Evolutionary conservation across 1,140 invertebrate genomes (phyloP), one percentile per base, ranked within the genome.

Genomic region (Camponotus pennsylvanicus): DNA sequence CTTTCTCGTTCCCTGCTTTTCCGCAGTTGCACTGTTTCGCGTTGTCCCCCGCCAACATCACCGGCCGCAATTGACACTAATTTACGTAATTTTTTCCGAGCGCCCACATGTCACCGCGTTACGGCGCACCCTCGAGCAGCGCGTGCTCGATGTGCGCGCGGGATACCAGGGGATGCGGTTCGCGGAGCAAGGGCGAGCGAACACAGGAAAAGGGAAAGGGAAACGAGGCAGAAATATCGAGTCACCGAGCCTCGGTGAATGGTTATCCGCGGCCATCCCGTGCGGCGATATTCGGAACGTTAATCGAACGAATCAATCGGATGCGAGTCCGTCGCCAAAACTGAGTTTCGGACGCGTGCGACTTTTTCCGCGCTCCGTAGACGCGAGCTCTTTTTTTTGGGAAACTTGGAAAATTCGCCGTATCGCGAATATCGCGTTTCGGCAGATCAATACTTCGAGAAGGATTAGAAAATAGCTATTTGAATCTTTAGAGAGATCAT

Each of bases 281-380:
- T 75, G 88, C 27, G 86, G 71, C 85, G 88, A 91, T 93, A 92
- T 90, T 92, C 91, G 82, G 77, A 91, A 89, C 91, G 91, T 92
- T 92, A 93, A 93, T 93, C 91, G 91, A 66, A 92, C 87, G 91
- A 91, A 92, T 92, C 92, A 92, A 93, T 93, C 91, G 84, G 13
- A 84, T 57, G 59, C 86, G 86, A 87, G 83, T 84, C 59, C 55
- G 89, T 86, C 88, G 85, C 89, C 90, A 91, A 92, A 59, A 90
- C 86, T 89, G 78, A 86, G 59, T 52, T 52, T 18, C 85, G 57
- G 1, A 13, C 71, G 18, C 70, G 71, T 52, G 70, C 40, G 37
- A 15, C 9, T 11, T 27, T 78, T 67, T 80, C 69, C 57, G n/a
- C 27, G 49, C 57, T 57, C 40, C 40, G 40, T 27, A n/a, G 11